Evolutionary conservation across 2,888 invertebrate genomes (phyloP).

Genomic region (Erebia palarica): DNA sequence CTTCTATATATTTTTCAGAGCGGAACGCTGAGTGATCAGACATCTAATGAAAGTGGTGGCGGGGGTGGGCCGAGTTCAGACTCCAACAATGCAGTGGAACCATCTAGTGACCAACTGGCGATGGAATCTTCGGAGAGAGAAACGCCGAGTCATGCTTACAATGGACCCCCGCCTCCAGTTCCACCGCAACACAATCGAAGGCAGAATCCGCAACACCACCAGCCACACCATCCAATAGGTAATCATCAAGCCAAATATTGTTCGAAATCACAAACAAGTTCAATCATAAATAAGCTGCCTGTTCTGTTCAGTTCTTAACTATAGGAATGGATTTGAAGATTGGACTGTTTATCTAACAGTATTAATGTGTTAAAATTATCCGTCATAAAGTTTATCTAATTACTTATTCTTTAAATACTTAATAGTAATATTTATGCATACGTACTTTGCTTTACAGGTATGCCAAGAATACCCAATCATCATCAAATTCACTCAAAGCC

Average conservation of each 20-base stretch:
- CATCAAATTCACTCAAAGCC: conserved; percentile 78
- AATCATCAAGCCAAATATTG: conserved; percentile 27
- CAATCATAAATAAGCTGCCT: no score
- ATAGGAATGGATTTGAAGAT: no score
- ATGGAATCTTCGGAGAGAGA: conserved; percentile 87
- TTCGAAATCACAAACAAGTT: background rate
- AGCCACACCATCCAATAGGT: conserved; percentile 78
- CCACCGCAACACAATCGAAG: conserved; percentile 89
- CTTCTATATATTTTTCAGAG: conserved; percentile 53
- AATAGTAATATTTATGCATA: no score
- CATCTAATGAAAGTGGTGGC: conserved; percentile 78
- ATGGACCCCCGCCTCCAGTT: conserved; percentile 79
- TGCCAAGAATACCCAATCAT: conserved; percentile 77
- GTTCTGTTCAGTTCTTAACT: no score
- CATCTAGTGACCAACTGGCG: conserved; percentile 86
- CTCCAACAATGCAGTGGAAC: conserved; percentile 80
- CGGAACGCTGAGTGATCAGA: conserved; percentile 69
- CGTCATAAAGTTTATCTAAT: no score
- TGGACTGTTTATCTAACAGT: no score
- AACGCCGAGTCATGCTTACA: conserved; percentile 76
- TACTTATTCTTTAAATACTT: no score
- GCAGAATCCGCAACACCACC: conserved; percentile 86
- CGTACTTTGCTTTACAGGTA: conserved; percentile 56
- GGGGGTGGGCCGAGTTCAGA: conserved; percentile 80
- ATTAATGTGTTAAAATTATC: background rate